These are phyloP conservation scores for Bombus fervidus DNA, from an alignment of 1,140 invertebrate species.

Conservation along the genomic window DNA sequence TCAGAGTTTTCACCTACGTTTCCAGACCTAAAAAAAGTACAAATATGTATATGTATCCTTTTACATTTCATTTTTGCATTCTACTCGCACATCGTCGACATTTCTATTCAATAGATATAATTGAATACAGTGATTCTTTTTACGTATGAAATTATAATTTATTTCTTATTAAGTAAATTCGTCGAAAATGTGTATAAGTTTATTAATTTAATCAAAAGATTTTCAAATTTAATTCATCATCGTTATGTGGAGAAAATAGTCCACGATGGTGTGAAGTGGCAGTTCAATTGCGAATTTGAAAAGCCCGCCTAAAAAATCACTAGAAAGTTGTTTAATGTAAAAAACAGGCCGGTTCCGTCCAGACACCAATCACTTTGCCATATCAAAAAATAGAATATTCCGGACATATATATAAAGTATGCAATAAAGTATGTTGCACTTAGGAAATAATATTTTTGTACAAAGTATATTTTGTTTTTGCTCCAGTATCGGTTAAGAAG, in stretches of 20 bases:
- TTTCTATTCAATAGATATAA: conserved; percentile 17
- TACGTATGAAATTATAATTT: conserved; percentile 33
- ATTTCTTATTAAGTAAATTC: conserved; percentile 30
- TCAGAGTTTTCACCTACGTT: background rate
- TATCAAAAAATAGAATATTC: conserved; percentile 72
- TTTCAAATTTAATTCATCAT: conserved; percentile 29
- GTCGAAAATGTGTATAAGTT: conserved; percentile 38
- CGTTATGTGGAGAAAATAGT: conserved; percentile 33
- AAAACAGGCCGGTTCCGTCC: conserved; percentile 24
- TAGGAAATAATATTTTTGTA: conserved; percentile 33
- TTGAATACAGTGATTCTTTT: conserved; percentile 5
- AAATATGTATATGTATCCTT: background rate
- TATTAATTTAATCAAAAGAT: conserved; percentile 33
- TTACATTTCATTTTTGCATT: background rate
- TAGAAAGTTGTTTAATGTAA: conserved; percentile 53
- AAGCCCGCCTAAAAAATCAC: conserved; percentile 43
- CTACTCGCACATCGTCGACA: background rate
- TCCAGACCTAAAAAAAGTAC: conserved; percentile 4
- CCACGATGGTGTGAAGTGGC: conserved; percentile 37
- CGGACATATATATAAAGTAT: conserved; percentile 39
- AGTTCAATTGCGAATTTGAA: conserved; percentile 46
- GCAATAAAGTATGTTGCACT: conserved; percentile 7
- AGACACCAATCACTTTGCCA: conserved; percentile 52
- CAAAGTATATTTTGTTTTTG: background rate
- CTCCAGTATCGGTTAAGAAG: background rate